Conservation (phyloP, 2,113 vertebrate species). For the Tapirus terrestris region DNA sequence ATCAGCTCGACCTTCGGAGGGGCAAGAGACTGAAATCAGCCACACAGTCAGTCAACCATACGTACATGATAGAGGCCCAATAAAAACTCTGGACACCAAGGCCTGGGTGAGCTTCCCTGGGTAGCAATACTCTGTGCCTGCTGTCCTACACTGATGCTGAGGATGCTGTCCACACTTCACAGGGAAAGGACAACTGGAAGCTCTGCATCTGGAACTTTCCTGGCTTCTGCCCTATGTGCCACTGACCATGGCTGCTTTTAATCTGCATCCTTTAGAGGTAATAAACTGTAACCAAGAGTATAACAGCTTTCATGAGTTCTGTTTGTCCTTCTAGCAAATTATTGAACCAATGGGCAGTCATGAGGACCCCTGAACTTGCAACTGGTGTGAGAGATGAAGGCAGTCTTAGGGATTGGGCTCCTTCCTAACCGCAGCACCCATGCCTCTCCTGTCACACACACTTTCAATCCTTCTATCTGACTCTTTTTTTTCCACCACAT, state of each 20-base stretch:
- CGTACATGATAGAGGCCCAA: neutral
- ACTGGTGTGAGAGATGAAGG: neutral
- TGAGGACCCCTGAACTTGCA: neutral
- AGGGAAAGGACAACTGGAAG: neutral
- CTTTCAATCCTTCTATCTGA: neutral
- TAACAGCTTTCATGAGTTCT: neutral
- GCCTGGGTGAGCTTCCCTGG: neutral
- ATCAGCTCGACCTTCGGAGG: neutral
- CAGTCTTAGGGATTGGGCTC: accelerated
- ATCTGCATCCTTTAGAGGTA: neutral
- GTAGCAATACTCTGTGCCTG: no score
- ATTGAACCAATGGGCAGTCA: neutral
- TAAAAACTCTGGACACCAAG: neutral
- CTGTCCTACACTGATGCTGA: neutral
- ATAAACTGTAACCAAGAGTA: neutral
- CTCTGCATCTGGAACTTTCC: no score
- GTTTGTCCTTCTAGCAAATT: neutral
- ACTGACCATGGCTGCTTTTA: neutral
- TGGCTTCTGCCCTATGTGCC: neutral
- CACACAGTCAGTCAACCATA: neutral
- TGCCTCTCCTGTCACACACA: neutral
- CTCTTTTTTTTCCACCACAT: neutral
- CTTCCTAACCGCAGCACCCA: neutral
- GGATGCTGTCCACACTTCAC: neutral
- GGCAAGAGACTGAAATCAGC: neutral